A percentile compares a stretch with the other conserved stretches of the same genome.
These are phyloP conservation scores for Drosophila anomalata DNA, from an alignment of 2,888 invertebrate genomes.

Conservation along the genomic window DNA sequence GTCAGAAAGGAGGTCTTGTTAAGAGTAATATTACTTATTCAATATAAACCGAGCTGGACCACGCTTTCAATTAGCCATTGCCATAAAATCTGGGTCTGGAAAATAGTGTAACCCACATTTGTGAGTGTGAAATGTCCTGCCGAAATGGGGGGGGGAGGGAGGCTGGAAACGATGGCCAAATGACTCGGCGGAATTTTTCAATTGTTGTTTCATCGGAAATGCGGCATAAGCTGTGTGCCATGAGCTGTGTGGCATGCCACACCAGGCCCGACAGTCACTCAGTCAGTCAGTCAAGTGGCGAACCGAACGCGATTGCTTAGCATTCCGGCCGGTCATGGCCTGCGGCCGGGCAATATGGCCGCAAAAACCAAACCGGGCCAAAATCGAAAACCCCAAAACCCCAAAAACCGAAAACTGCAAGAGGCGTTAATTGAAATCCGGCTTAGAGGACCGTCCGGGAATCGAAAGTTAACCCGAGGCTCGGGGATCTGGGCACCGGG, in stretches of 20 bases:
- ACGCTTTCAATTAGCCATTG: too few relatives aligned
- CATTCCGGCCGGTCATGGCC: conserved; percentile 39
- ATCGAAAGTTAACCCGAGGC: conserved; percentile 32
- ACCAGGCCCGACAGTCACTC: conserved; percentile 1
- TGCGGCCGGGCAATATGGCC: conserved; percentile 30
- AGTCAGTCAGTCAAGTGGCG: conserved; percentile 38
- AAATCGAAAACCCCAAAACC: conserved; percentile 12
- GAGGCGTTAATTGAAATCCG: conserved; percentile 71
- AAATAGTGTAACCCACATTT: background rate
- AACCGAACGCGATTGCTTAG: conserved; percentile 29
- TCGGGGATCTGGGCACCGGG: conserved; percentile 8
- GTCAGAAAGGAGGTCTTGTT: background rate
- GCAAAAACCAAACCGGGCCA: conserved; percentile 10
- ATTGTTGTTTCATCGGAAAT: conserved; percentile 33
- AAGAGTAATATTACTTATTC: too few relatives aligned
- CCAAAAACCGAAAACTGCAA: conserved; percentile 9
- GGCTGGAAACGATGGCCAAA: conserved; percentile 14
- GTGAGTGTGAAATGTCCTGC: conserved; percentile 21
- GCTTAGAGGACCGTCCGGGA: conserved; percentile 43
- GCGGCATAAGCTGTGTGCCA: conserved; percentile 10
- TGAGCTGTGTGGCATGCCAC: conserved; percentile 15
- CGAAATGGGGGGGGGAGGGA: background rate
- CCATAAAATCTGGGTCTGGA: background rate
- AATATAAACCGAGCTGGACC: too few relatives aligned
- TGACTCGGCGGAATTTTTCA: conserved; percentile 44